Evolutionary conservation across 2,113 vertebrate genomes (phyloP), one percentile per base, ranked within the genome.

Genomic region (Dolichallabes microphthalmus): DNA sequence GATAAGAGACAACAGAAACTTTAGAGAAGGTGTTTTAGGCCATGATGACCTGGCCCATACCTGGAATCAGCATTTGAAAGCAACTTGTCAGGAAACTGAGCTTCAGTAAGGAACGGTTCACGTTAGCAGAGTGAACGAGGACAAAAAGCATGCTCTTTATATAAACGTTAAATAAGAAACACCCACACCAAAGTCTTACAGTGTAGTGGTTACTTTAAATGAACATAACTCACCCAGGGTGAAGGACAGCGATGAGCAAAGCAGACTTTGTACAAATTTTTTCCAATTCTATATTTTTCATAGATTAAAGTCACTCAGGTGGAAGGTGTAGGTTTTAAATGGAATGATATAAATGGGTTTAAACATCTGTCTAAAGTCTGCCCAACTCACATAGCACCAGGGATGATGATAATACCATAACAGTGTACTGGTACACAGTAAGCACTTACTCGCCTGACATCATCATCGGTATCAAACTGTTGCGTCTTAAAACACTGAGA

Each of bases 401-500:
- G 39, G 39, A 39, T 45, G 5, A 45, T 45, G 6, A 45, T 45
- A 32, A 57, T 25, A 4, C 8, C 45, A 19, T 55, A 82, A 39
- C 10, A 39, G 50, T 84, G 39, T 32, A 50, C 71, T 19, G 22
- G n/a, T 50, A 84, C 32, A 61, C 7, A 58, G 19, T 63, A 27
- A 73, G 55, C 84, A 87, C 86, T 89, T 88, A 90, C 88, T 86
- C 82, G 69, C 73, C 61, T 75, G 19, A 82, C 45, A 86, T 50
- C 22, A 61, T 66, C 32, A 45, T 4, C 69, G 22, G 0, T 35
- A 50, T 75, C 60, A 32, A 80, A 86, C 55, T 17, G 82, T 85
- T 66, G 83, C 14, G 81, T 84, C 55, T 88, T 83, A 82, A 89
- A 69, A 88, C 91, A 88, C 88, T 77, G 86, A 83, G 81, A 69